Evolutionary conservation across 1,140 invertebrate genomes (phyloP).

Genomic region (Nautilus pompilius): DNA sequence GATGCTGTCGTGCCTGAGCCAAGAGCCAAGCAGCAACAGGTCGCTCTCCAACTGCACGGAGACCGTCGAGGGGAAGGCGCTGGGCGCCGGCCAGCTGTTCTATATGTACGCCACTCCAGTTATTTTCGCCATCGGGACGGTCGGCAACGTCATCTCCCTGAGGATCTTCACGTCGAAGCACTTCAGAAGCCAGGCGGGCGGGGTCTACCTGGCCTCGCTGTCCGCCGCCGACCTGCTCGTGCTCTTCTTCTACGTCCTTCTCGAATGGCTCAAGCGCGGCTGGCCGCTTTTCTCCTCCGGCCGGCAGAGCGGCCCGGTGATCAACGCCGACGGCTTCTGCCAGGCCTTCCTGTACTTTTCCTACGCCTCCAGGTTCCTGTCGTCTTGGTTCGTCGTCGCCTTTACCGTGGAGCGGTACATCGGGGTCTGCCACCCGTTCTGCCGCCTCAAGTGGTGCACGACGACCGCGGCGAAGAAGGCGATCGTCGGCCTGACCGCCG

Average conservation of each 20-base stretch:
- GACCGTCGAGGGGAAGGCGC: background rate
- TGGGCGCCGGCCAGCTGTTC: background rate
- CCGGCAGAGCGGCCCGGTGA: constrained; percentile 15
- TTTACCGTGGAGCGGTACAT: constrained; percentile 49
- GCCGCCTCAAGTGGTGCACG: constrained; percentile 8
- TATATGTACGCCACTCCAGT: background rate
- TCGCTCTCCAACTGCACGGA: no score
- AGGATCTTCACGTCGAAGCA: constrained; percentile 36
- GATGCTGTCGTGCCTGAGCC: no score
- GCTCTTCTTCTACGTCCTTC: constrained; percentile 37
- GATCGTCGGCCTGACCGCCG: constrained; percentile 19
- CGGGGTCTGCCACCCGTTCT: constrained; percentile 21
- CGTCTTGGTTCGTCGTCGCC: constrained; percentile 45
- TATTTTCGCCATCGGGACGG: constrained; percentile 33
- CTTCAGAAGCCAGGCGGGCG: constrained; percentile 36
- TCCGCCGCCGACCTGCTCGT: constrained; percentile 38
- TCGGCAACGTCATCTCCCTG: constrained; percentile 40
- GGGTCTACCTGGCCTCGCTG: constrained; percentile 39
- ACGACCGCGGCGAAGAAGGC: background rate
- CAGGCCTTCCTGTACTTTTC: constrained; percentile 34
- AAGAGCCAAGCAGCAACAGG: no score
- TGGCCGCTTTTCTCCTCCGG: constrained; percentile 12
- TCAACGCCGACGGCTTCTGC: constrained; percentile 37
- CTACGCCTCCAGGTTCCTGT: constrained; percentile 43
- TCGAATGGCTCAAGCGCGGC: constrained; percentile 36